Evolutionary conservation across 2,797 vertebrate genomes (phyloP).

Genomic region (Notamacropus eugenii): DNA sequence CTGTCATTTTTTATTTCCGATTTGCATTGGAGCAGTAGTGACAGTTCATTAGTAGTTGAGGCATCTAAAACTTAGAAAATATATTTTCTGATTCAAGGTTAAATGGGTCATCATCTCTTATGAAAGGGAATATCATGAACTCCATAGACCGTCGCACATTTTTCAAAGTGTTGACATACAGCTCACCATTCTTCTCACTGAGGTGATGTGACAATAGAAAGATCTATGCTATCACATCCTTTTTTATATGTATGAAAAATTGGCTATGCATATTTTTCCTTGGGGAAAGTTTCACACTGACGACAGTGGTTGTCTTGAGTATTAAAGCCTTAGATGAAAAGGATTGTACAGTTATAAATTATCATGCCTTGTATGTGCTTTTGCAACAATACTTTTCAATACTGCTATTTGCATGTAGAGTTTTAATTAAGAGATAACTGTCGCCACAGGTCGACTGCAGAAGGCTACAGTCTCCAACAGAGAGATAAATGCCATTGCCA

Average conservation of each 20-base stretch:
- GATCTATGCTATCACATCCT: slow-evolving; percentile 61
- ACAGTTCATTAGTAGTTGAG: slow-evolving; percentile 62
- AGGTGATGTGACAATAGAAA: slow-evolving; percentile 45
- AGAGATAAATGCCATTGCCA: slow-evolving; percentile 85
- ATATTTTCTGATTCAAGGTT: slow-evolving; percentile 11
- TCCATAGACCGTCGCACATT: not conserved
- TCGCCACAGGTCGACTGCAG: slow-evolving; percentile 87
- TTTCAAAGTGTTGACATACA: slow-evolving; percentile 73
- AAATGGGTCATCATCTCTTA: slow-evolving; percentile 48
- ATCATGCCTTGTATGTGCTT: slow-evolving; percentile 74
- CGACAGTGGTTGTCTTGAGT: slow-evolving; percentile 56
- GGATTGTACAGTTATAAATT: slow-evolving; percentile 77
- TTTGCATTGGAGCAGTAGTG: slow-evolving; percentile 65
- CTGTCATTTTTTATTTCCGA: slow-evolving; percentile 69
- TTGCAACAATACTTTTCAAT: slow-evolving; percentile 74
- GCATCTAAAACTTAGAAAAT: slow-evolving; percentile 66
- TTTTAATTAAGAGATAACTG: slow-evolving; percentile 90
- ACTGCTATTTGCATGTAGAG: slow-evolving; percentile 83
- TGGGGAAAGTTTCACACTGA: slow-evolving; percentile 69
- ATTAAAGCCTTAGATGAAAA: slow-evolving; percentile 78
- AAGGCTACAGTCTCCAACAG: slow-evolving; percentile 85
- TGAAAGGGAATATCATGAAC: slow-evolving; percentile 34
- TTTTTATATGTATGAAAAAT: slow-evolving; percentile 63
- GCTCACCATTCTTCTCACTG: slow-evolving; percentile 58
- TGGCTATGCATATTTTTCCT: slow-evolving; percentile 66